Percentiles rank a stretch among this genome's conserved stretches.
Conservation (phyloP, 2,797 vertebrate genomes). For the Microtus obscurus region DNA sequence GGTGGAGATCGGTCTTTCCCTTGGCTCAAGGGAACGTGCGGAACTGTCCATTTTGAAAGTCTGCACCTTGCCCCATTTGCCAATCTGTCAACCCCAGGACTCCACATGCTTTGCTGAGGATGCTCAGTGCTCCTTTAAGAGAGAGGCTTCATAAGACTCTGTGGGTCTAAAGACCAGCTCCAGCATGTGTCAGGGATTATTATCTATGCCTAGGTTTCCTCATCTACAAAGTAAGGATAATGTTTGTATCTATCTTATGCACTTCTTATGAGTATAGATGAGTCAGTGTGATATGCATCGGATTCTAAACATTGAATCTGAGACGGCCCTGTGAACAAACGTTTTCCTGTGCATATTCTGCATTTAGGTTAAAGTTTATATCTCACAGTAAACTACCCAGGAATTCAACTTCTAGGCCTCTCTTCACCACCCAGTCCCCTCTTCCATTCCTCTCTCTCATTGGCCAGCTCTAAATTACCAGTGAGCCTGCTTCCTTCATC, state of each 20-base stretch:
- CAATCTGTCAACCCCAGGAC: not conserved
- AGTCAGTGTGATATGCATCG: too few relatives aligned
- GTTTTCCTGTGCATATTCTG: too few relatives aligned
- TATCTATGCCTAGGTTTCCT: not conserved
- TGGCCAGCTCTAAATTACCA: not conserved
- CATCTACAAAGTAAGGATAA: too few relatives aligned
- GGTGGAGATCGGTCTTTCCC: not conserved
- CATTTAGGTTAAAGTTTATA: too few relatives aligned
- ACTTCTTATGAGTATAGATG: too few relatives aligned
- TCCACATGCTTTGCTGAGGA: not conserved
- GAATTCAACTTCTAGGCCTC: too few relatives aligned
- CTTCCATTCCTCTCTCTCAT: too few relatives aligned
- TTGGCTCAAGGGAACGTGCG: slow-evolving; percentile 9
- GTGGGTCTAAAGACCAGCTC: not conserved
- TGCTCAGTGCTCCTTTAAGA: not conserved
- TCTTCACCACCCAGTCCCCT: too few relatives aligned
- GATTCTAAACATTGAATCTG: too few relatives aligned
- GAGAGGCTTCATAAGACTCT: not conserved
- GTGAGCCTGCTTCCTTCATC: not conserved
- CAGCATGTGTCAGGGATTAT: not conserved
- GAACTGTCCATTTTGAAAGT: not conserved
- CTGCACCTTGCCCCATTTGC: not conserved
- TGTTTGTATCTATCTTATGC: too few relatives aligned
- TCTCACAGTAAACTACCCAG: too few relatives aligned
- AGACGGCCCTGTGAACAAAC: too few relatives aligned